These are phyloP conservation scores for Rhyacophila brunnea DNA, from an alignment of 1,140 invertebrate genomes.

Conservation along the genomic window DNA sequence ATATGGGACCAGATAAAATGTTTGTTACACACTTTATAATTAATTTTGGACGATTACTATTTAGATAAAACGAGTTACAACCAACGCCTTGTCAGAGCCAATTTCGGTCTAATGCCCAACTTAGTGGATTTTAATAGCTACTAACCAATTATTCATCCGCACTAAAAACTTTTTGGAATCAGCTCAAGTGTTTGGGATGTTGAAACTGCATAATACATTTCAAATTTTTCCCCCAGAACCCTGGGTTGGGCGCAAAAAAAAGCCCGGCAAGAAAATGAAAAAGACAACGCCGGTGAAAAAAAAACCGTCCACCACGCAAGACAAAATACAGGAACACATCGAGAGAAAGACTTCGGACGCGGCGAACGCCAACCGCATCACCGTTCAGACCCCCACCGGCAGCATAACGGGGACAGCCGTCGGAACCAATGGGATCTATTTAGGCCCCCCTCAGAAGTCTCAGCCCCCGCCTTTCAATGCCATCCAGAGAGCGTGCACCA, in stretches of 20 bases:
- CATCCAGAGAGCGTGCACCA: slow-evolving; percentile 81
- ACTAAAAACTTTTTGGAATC: too few species aligned
- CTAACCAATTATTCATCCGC: too few species aligned
- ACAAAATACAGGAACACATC: slow-evolving; percentile 70
- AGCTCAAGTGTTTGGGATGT: too few species aligned
- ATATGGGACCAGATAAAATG: too few species aligned
- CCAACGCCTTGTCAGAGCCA: too few species aligned
- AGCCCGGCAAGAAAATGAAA: slow-evolving; percentile 70
- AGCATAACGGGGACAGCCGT: slow-evolving; percentile 47
- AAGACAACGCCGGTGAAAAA: slow-evolving; percentile 57
- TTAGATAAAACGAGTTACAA: too few species aligned
- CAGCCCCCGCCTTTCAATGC: slow-evolving; percentile 72
- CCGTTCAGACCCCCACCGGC: slow-evolving; percentile 40
- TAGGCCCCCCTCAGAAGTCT: slow-evolving; percentile 35
- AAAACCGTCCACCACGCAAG: slow-evolving; percentile 69
- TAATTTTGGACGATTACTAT: too few species aligned
- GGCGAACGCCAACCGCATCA: slow-evolving; percentile 35
- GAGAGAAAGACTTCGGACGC: slow-evolving; percentile 54
- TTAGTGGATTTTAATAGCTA: too few species aligned
- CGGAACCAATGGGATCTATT: slow-evolving; percentile 49
- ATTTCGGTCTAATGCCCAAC: too few species aligned
- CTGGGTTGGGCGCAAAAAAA: slow-evolving; percentile 76
- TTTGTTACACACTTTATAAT: too few species aligned
- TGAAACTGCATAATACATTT: too few species aligned
- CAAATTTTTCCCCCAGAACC: slow-evolving; percentile 61